Conservation (phyloP, 1,140 invertebrate genomes). For the Drosophila seguyi region DNA sequence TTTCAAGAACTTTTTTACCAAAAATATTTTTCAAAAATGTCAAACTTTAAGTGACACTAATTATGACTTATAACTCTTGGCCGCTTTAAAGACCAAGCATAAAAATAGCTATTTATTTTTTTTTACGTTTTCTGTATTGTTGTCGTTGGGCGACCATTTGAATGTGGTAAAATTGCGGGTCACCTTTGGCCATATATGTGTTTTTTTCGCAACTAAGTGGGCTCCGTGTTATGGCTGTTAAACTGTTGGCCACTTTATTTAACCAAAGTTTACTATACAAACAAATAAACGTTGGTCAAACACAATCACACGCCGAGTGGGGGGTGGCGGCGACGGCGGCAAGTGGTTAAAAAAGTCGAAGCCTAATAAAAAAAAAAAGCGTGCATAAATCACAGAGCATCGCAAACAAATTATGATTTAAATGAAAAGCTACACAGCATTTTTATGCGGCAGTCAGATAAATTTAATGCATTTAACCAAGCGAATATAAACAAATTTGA, state of each 20-base stretch:
- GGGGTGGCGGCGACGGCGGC: too few species aligned
- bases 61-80: not conserved
- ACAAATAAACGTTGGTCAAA: constrained; percentile 77
- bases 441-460: constrained; percentile 11
- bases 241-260: constrained; percentile 82
- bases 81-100: not conserved
- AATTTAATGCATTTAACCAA: constrained; percentile 33
- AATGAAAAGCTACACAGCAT: constrained; percentile 45
- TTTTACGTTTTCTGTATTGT: constrained; percentile 22
- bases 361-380: constrained; percentile 40
- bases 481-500: constrained; percentile 35
- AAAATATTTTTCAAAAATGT: not conserved
- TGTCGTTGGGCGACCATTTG: constrained; percentile 52
- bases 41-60: not conserved
- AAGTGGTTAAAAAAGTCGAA: constrained; percentile 25
- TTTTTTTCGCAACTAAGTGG: constrained; percentile 34
- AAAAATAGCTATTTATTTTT: constrained; percentile 8
- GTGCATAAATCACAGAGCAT: constrained; percentile 46
- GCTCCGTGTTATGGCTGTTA: constrained; percentile 54
- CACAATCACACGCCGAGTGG: constrained; percentile 24
- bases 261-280: constrained; percentile 83
- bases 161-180: constrained; percentile 60
- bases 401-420: constrained; percentile 53
- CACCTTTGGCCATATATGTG: constrained; percentile 54
- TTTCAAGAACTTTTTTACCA: not conserved